Conservation (phyloP, 1,140 invertebrate genomes). For the Himalopsyche phryganea region DNA sequence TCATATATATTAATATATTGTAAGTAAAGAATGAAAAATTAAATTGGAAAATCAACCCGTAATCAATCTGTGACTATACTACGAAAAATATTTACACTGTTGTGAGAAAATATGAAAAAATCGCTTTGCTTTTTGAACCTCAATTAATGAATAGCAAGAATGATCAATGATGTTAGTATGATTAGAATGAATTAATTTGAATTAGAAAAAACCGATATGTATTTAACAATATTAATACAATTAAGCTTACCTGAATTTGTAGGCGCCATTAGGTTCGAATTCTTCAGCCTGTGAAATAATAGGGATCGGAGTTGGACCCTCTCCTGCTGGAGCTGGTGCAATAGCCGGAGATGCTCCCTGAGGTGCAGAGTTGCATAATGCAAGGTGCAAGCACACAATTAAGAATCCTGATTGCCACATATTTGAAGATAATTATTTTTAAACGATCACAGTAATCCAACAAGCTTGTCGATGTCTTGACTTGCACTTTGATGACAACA, state of each 20-base stretch:
- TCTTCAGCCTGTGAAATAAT: slow-evolving; percentile 52
- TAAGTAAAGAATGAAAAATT: too few species aligned
- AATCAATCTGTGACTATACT: too few species aligned
- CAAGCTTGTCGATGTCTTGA: slow-evolving; percentile 7
- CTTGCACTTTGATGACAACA: slow-evolving; percentile 21
- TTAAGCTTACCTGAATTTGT: slow-evolving; percentile 46
- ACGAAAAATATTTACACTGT: too few species aligned
- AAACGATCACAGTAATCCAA: background rate
- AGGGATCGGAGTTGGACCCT: slow-evolving; percentile 46
- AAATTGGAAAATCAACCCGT: too few species aligned
- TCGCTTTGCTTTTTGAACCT: too few species aligned
- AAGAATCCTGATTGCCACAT: slow-evolving; percentile 31
- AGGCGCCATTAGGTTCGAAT: slow-evolving; percentile 54
- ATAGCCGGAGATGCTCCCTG: slow-evolving; percentile 34
- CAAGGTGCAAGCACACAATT: slow-evolving; percentile 33
- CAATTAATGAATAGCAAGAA: too few species aligned
- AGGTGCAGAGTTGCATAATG: slow-evolving; percentile 35
- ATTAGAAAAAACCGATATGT: too few species aligned
- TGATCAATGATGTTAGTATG: too few species aligned
- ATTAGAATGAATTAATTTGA: too few species aligned
- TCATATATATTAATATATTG: too few species aligned
- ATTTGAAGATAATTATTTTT: background rate
- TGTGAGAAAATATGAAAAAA: too few species aligned
- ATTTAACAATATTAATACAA: background rate
- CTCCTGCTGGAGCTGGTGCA: slow-evolving; percentile 37